These are phyloP conservation scores for Ceraclea dissimilis DNA, from an alignment of 2,888 invertebrate species.

Conservation along the genomic window DNA sequence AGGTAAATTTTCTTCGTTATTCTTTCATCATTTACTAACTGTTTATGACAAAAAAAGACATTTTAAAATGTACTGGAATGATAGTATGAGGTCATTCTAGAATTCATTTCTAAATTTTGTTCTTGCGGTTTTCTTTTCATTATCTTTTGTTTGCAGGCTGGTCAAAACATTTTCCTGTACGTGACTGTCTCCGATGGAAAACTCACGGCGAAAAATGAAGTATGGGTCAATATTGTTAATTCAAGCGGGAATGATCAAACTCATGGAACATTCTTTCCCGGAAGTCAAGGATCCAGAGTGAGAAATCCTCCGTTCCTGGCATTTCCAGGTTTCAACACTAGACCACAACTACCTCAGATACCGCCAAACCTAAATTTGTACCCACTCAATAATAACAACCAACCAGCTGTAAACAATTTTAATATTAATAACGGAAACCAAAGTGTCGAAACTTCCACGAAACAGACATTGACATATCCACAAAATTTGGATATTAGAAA, in stretches of 20 bases:
- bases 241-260: slow-evolving; percentile 4
- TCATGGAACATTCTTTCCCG: slow-evolving; percentile 1
- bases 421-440: slow-evolving; percentile 24
- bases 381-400: slow-evolving; percentile 31
- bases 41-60: too few relatives aligned
- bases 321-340: slow-evolving; percentile 35
- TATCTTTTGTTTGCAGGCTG: slow-evolving; percentile 47
- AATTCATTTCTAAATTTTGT: too few relatives aligned
- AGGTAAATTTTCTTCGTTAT: too few relatives aligned
- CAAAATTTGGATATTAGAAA: slow-evolving; percentile 28
- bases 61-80: too few relatives aligned
- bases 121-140: neutral
- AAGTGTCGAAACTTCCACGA: slow-evolving; percentile 18
- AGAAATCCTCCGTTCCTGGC: slow-evolving; percentile 32
- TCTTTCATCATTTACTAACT: too few relatives aligned
- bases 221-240: slow-evolving; percentile 55
- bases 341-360: slow-evolving; percentile 11
- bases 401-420: slow-evolving; percentile 21
- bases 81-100: too few relatives aligned
- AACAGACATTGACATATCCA: slow-evolving; percentile 24
- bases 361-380: slow-evolving; percentile 23
- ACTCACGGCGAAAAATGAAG: slow-evolving; percentile 57
- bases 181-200: slow-evolving; percentile 61
- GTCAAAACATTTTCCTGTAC: slow-evolving; percentile 58
- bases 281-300: slow-evolving; percentile 11